Evolutionary conservation across 2,888 invertebrate genomes (phyloP).

Genomic region (Cordilura impudica): DNA sequence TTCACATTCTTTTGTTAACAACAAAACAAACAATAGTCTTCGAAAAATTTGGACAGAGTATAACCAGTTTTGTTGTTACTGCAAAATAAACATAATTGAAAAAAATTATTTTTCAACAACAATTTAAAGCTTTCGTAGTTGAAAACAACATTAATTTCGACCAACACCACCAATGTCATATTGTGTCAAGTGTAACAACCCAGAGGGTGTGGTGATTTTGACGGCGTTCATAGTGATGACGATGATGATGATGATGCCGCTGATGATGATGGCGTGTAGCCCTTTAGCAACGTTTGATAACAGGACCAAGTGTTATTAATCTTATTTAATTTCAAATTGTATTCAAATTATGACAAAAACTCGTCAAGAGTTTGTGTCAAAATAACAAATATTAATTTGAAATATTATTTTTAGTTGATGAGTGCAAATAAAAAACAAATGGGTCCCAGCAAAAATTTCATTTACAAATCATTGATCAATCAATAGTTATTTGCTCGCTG

Average conservation of each 20-base stretch:
- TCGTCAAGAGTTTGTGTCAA: constrained; percentile 48
- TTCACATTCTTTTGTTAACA: too few relatives aligned
- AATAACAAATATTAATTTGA: constrained; percentile 16
- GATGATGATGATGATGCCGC: constrained; percentile 6
- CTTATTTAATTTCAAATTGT: constrained; percentile 75
- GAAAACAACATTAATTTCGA: constrained; percentile 39
- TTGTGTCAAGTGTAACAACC: constrained; percentile 7
- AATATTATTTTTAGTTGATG: constrained; percentile 39
- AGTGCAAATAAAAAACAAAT: not conserved
- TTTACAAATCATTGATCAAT: too few relatives aligned
- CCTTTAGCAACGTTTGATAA: constrained; percentile 1
- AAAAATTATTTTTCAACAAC: not conserved
- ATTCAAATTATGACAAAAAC: constrained; percentile 68
- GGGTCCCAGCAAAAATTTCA: too few relatives aligned
- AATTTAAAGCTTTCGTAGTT: not conserved
- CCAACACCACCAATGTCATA: constrained; percentile 29
- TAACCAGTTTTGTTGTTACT: too few relatives aligned
- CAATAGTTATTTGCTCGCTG: too few relatives aligned
- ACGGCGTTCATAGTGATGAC: not conserved
- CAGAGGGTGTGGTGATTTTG: constrained; percentile 21
- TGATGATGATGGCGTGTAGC: not conserved
- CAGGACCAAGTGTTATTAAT: constrained; percentile 69
- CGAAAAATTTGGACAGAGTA: too few relatives aligned
- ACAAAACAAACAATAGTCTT: too few relatives aligned
- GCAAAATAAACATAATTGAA: not conserved